Evolutionary conservation across 2,888 invertebrate species (phyloP).

Genomic region (Dolichopus griseipennis): DNA sequence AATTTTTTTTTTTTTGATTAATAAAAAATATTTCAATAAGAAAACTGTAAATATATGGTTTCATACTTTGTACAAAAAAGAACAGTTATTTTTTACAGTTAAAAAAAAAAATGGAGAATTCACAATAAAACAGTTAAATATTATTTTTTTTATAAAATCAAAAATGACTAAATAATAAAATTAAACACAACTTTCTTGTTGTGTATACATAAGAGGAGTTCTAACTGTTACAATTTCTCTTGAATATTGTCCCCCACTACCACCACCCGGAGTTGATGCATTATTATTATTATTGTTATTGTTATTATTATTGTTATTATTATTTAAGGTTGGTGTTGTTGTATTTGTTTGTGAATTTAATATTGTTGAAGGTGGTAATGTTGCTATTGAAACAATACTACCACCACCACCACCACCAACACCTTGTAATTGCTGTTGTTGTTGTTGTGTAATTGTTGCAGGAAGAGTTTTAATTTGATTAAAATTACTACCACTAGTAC

Average conservation of each 20-base stretch:
- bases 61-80: no score
- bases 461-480: conserved; percentile 9
- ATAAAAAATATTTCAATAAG: no score
- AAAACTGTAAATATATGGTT: no score
- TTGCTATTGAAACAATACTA: not conserved
- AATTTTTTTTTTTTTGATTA: no score
- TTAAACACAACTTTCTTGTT: conserved; percentile 62
- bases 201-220: conserved; percentile 58
- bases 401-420: not conserved
- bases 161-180: conserved; percentile 19
- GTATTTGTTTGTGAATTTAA: conserved; percentile 8
- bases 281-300: conserved; percentile 6
- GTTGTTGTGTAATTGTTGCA: not conserved
- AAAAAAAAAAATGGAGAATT: no score
- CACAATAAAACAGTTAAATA: no score
- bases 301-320: conserved; percentile 8
- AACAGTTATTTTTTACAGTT: no score
- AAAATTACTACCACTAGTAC: conserved; percentile 8
- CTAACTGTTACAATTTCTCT: conserved; percentile 59
- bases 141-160: not conserved
- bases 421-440: no score
- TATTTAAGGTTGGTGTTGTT: not conserved
- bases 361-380: conserved; percentile 5
- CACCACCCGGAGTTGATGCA: conserved; percentile 29
- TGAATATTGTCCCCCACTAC: conserved; percentile 36